Percentiles rank a stretch among this genome's conserved stretches.
Evolutionary conservation across 2,797 vertebrate species (phyloP).

Genomic region (Monodelphis domestica): DNA sequence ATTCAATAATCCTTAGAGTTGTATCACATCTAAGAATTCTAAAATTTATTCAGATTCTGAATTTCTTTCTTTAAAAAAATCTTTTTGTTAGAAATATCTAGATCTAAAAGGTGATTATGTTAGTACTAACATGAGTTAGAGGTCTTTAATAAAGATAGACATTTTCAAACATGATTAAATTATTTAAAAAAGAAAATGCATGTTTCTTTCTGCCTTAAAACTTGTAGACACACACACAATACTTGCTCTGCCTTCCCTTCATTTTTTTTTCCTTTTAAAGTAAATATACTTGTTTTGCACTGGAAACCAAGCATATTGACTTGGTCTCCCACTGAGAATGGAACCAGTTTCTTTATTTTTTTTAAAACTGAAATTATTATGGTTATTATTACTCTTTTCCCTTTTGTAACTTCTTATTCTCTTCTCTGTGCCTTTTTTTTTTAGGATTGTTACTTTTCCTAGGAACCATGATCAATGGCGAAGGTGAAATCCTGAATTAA

Average conservation of each 20-base stretch:
- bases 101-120: not conserved
- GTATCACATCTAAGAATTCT: not conserved
- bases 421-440: conserved; percentile 43
- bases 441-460: conserved; percentile 29
- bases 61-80: not conserved
- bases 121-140: not conserved
- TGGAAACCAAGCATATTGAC: conserved; percentile 40
- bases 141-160: not conserved
- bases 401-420: conserved; percentile 42
- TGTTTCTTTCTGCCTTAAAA: conserved; percentile 7
- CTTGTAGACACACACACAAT: conserved; percentile 60
- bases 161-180: not conserved
- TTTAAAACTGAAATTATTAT: not conserved
- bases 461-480: conserved; percentile 18
- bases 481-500: not conserved
- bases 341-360: not conserved
- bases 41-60: not conserved
- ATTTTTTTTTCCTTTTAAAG: not conserved
- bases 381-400: not conserved
- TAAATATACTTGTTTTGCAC: not conserved
- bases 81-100: too few species aligned
- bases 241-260: conserved; percentile 7
- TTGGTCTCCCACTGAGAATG: conserved; percentile 4
- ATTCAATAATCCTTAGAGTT: not conserved
- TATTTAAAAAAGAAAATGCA: not conserved